phyloP scores from a whole-genome alignment of 30 jellyfish, hydroid and myxozoan species.

The Chironex yamaguchii region DNA sequence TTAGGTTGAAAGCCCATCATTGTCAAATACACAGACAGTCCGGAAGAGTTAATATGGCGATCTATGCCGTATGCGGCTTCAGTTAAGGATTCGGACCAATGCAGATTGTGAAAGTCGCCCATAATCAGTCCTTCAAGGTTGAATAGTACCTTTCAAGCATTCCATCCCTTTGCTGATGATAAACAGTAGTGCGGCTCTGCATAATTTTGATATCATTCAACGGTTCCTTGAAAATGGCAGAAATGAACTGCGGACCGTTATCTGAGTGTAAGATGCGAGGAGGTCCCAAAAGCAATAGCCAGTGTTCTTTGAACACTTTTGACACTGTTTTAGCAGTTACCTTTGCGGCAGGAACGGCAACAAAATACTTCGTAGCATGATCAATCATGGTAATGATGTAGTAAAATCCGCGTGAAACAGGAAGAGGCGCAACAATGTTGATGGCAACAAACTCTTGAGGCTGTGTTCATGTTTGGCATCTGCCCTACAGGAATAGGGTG shows the following conservation, averaged over 20 bases:
- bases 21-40: too few species aligned
- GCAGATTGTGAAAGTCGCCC: too few species aligned
- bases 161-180: slow-evolving; percentile 59
- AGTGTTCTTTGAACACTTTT: too few species aligned
- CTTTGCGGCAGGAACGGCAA: slow-evolving; percentile 49
- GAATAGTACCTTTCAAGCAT: slow-evolving; percentile 43
- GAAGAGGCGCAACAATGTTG: too few species aligned
- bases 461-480: too few species aligned
- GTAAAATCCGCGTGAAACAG: too few species aligned
- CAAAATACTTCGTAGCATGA: slow-evolving; percentile 61
- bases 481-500: too few species aligned
- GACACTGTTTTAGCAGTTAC: slow-evolving; percentile 56
- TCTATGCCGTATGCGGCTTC: too few species aligned
- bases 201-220: neutral
- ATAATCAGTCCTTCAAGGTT: slow-evolving; percentile 54
- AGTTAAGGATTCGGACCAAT: too few species aligned
- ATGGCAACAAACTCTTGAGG: too few species aligned
- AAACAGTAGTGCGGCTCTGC: slow-evolving; percentile 40
- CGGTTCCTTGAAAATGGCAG: slow-evolving; percentile 55
- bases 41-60: too few species aligned
- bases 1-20: too few species aligned
- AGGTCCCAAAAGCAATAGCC: slow-evolving; percentile 44
- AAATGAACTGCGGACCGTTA: slow-evolving; percentile 53
- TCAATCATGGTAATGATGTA: slow-evolving; percentile 51
- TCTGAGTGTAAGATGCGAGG: slow-evolving; percentile 41